Base-by-base conservation (phyloP, 1,140 invertebrate genomes). In the Lepidurus arcticus region DNA sequence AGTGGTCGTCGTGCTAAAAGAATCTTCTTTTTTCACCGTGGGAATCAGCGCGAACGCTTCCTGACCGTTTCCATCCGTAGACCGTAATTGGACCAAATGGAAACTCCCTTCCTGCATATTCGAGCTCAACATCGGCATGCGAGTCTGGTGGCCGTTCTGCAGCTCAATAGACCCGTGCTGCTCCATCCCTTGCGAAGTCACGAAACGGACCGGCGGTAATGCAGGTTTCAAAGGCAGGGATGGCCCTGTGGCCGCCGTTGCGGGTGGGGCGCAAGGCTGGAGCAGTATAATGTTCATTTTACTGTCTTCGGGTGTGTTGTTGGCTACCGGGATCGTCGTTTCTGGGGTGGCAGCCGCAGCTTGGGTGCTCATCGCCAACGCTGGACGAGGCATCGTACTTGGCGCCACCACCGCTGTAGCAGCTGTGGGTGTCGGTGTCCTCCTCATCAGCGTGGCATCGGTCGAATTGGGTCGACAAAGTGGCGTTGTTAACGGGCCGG, bases 151-250 rank as follows among this genome's bases (percentile, higher is more conserved):
- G 26, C 44, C 65, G 16, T 74, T 75, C 26, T 74, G 78, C 74
- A 78, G 42, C 75, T 65, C 34, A 24, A 75, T n/a, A 24, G 78
- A 65, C n/a, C 74, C 74, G 16, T 42, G 53, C 7, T 77, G 73
- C 2, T 16, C 74, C 13, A 78, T 65, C 7, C 65, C 45, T 44
- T 73, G 77, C 77, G 44, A 45, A n/a, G 77, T 73, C 77, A 78
- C 3, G 34, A 65, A 24, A 13, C 77, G 45, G 8, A 73, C 73
- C 24, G 77, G 45, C 1, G 45, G 44, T 26, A 76, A 76, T 65
- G 73, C 77, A 53, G 73, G 45, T 65, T 44, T 47, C 16, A 47
- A 47, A 16, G 77, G 74, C 42, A 73, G 65, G 21, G 44, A 16
- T 10, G 34, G 45, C 16, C 44, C 47, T 65, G 45, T 34, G 73